Percentiles rank a stretch among this genome's conserved stretches.
phyloP scores from a whole-genome alignment of 2,888 invertebrate species.

The Frankliniella intonsa region DNA sequence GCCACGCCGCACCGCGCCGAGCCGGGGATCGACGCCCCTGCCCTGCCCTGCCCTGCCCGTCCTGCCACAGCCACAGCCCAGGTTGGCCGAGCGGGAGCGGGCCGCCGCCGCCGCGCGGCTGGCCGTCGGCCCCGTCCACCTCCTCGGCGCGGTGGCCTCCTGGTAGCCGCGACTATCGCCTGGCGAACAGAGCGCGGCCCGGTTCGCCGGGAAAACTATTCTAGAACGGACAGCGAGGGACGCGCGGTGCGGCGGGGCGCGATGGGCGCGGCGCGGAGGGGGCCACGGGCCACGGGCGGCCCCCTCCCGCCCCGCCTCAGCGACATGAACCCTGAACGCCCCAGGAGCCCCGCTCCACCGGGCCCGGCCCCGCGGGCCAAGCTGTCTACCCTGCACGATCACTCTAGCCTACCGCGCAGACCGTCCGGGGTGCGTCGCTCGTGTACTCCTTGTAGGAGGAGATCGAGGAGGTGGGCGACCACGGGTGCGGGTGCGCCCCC shows the following conservation, averaged over 20 bases:
- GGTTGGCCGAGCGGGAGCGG: not conserved
- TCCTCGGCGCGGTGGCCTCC: not conserved
- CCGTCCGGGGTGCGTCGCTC: not conserved
- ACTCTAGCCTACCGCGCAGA: not conserved
- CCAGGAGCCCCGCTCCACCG: too few relatives aligned
- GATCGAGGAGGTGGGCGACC: not conserved
- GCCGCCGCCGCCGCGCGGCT: not conserved
- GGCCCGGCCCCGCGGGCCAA: too few relatives aligned
- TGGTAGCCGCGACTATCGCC: not conserved
- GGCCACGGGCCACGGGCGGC: not conserved
- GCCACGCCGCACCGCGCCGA: not conserved
- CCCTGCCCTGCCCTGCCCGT: not conserved
- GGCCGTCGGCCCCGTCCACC: not conserved
- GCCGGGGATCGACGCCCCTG: not conserved
- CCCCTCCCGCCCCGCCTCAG: not conserved
- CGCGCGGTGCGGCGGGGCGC: not conserved
- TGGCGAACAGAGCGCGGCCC: not conserved
- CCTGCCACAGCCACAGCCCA: not conserved
- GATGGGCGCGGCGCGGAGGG: not conserved
- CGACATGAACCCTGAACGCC: not conserved
- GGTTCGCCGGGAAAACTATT: not conserved
- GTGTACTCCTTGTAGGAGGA: not conserved
- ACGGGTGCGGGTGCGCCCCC: not conserved
- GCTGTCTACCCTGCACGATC: not conserved
- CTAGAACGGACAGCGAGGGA: too few relatives aligned